Conservation (phyloP, 2,113 vertebrate genomes). For the Sclerurus mexicanus region DNA sequence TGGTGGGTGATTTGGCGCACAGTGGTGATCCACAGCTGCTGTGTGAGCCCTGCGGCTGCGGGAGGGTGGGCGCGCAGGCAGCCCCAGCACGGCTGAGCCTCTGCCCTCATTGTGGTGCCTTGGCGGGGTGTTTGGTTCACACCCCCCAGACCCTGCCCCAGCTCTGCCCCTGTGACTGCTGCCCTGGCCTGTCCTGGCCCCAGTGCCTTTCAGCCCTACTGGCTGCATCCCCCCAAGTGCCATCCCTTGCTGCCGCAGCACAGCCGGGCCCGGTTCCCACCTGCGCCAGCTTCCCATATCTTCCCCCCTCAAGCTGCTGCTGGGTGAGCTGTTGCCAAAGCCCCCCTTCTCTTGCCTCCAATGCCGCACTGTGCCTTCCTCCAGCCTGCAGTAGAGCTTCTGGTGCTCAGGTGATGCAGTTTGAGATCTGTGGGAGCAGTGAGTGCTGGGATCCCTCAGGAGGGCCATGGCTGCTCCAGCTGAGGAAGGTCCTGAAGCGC, state of each 20-base stretch:
- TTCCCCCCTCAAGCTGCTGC: neutral
- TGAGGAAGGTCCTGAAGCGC: neutral
- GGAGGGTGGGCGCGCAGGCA: rapidly evolving
- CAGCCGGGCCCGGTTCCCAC: neutral
- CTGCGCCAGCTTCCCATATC: rapidly evolving
- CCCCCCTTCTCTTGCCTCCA: neutral
- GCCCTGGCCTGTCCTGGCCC: neutral
- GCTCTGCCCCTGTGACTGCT: neutral
- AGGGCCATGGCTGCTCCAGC: neutral
- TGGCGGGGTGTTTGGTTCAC: neutral
- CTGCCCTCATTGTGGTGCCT: neutral
- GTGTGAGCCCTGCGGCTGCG: rapidly evolving
- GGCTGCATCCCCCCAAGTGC: neutral
- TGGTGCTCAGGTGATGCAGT: rapidly evolving
- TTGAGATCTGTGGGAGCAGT: neutral
- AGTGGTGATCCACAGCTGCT: neutral
- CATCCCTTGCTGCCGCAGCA: rapidly evolving
- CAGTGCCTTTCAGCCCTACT: neutral
- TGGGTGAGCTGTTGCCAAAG: slow-evolving; percentile 39
- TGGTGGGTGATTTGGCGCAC: neutral
- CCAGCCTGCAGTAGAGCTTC: neutral
- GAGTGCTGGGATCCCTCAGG: neutral
- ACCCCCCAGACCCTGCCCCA: rapidly evolving
- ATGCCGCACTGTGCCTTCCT: neutral
- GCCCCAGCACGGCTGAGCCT: rapidly evolving